Conservation (phyloP, 2,797 vertebrate genomes). For the Chromis chromis region DNA sequence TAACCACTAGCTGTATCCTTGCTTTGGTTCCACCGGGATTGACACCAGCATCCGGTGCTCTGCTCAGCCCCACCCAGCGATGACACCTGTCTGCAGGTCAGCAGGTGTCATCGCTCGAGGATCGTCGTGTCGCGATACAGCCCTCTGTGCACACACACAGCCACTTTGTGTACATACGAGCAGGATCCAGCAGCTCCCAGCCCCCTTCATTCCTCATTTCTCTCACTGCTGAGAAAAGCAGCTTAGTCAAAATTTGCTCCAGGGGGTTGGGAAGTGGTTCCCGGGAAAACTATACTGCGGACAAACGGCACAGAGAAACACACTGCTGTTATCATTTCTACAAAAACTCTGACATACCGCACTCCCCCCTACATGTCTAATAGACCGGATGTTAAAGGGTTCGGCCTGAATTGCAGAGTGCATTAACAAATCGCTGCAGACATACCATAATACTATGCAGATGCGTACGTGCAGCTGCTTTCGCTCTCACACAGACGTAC, state of each 20-base stretch:
- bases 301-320: constrained; percentile 1
- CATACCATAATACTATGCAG: too few relatives aligned
- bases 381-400: too few relatives aligned
- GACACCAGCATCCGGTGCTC: neutral
- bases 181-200: neutral
- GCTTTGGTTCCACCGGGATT: too few relatives aligned
- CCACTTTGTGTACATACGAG: neutral
- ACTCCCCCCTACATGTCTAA: too few relatives aligned
- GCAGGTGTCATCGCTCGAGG: neutral
- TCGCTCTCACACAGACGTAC: neutral
- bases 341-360: too few relatives aligned
- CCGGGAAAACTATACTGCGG: neutral
- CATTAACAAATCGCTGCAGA: too few relatives aligned
- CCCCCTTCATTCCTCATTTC: constrained; percentile 11
- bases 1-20: too few relatives aligned
- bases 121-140: neutral
- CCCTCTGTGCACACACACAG: neutral
- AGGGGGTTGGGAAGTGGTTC: constrained; percentile 26
- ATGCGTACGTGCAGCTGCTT: too few relatives aligned
- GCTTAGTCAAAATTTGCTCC: constrained; percentile 45
- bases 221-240: constrained; percentile 36
- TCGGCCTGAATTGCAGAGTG: too few relatives aligned
- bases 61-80: neutral
- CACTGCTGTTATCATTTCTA: too few relatives aligned
- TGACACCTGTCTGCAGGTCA: constrained; percentile 19